phyloP scores from a whole-genome alignment of 2,888 invertebrate genomes.

The Standfussiana lucernea region DNA sequence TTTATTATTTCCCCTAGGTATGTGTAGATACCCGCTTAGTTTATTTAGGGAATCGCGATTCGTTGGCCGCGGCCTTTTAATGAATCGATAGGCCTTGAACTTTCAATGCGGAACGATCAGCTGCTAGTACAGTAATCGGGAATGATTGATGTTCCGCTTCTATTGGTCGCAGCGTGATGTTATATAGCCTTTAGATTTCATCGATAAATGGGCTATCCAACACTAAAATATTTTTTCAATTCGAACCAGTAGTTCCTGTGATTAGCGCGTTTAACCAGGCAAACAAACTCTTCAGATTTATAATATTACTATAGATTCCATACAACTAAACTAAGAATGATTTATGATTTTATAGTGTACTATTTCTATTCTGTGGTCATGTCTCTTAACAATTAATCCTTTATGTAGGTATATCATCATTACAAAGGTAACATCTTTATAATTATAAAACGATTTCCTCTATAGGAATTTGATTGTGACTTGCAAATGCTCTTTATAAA shows the following conservation, averaged over 20 bases:
- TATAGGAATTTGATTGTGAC: not conserved
- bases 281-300: no score
- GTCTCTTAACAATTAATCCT: not conserved
- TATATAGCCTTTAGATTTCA: no score
- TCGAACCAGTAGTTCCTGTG: no score
- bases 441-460: not conserved
- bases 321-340: not conserved
- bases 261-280: no score
- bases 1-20: slow-evolving; percentile 3
- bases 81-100: slow-evolving; percentile 51
- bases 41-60: slow-evolving; percentile 36
- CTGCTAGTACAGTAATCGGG: slow-evolving; percentile 19
- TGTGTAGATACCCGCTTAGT: not conserved
- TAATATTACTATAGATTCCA: no score
- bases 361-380: not conserved
- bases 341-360: not conserved
- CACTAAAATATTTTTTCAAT: no score
- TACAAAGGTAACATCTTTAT: no score
- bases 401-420: not conserved
- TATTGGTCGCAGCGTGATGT: no score
- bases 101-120: slow-evolving; percentile 33
- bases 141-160: no score
- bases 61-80: slow-evolving; percentile 15
- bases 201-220: no score
- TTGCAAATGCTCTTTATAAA: not conserved